Conservation (phyloP, 1,140 invertebrate genomes). For the Drosophila trapezifrons region DNA sequence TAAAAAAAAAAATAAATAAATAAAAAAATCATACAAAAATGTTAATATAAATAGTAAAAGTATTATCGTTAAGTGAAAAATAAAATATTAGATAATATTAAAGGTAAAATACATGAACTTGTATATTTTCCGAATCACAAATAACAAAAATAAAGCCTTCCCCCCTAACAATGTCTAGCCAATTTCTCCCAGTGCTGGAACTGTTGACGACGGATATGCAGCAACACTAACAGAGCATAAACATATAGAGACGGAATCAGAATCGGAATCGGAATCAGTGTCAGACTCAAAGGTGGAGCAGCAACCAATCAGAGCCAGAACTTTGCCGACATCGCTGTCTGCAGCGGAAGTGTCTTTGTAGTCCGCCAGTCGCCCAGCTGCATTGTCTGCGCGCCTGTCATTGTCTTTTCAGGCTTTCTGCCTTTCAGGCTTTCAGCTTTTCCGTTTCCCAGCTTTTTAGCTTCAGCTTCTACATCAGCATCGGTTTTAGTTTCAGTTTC, state of each 20-base stretch:
- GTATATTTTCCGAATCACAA: no score
- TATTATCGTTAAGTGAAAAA: no score
- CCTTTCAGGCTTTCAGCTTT: constrained; percentile 5
- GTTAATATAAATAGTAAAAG: not conserved
- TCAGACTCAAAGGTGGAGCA: constrained; percentile 14
- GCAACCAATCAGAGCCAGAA: constrained; percentile 48
- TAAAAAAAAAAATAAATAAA: no score
- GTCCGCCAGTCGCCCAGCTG: constrained; percentile 8
- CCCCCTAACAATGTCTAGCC: no score
- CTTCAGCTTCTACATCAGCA: not conserved
- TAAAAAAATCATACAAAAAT: no score
- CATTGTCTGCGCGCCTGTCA: constrained; percentile 54
- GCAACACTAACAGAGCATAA: constrained; percentile 28
- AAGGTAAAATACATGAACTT: no score
- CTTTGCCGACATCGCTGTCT: constrained; percentile 67
- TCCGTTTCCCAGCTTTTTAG: constrained; percentile 1
- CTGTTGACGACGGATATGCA: constrained; percentile 49
- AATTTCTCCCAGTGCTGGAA: not conserved
- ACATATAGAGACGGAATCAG: constrained; percentile 13
- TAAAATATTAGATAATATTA: no score
- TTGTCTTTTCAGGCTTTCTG: constrained; percentile 17
- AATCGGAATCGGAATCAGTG: not conserved
- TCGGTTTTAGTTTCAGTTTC: not conserved
- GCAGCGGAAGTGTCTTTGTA: constrained; percentile 60
- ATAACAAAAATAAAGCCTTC: no score